phyloP scores from a whole-genome alignment of 37 sponge, comb jelly and placozoan species.

The Beroe ovata region DNA sequence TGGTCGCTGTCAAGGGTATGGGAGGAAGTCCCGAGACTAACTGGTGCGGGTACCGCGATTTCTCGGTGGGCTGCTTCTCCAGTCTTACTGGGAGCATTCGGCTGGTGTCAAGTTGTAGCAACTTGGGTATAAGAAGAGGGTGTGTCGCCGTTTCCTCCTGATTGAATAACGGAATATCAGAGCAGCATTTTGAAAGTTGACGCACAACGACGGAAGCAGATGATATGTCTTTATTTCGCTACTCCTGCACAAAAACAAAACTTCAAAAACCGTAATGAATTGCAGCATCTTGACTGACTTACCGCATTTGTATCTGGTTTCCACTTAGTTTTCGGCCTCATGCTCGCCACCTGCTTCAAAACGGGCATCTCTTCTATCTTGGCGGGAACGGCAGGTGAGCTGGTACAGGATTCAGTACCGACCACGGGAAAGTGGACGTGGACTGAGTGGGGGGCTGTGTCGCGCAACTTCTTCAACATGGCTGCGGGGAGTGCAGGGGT shows the following conservation, averaged over 20 bases:
- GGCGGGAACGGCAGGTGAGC: not conserved
- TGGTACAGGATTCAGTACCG: not conserved
- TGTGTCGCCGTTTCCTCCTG: not conserved
- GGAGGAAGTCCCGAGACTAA: constrained; percentile 34
- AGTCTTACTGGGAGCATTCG: constrained; percentile 2
- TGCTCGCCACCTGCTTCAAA: constrained; percentile 22
- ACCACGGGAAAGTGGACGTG: not conserved
- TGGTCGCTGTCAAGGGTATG: not conserved
- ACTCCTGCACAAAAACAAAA: too few species aligned
- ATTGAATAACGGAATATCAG: too few species aligned
- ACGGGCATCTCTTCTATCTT: constrained; percentile 15
- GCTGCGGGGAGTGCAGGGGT: not conserved
- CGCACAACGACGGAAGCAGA: too few species aligned
- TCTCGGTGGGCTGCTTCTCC: not conserved
- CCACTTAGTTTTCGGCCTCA: not conserved
- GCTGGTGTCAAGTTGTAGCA: constrained; percentile 55
- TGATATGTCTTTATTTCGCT: too few species aligned
- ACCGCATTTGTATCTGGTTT: too few species aligned
- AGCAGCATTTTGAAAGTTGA: too few species aligned
- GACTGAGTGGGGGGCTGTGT: not conserved
- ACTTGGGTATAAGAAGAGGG: constrained; percentile 14
- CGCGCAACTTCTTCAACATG: constrained; percentile 31
- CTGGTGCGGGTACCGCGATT: too few species aligned
- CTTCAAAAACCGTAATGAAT: too few species aligned
- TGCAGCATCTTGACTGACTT: too few species aligned